phyloP scores from a whole-genome alignment of 1,140 invertebrate genomes.

The Drosophila biarmipes region DNA sequence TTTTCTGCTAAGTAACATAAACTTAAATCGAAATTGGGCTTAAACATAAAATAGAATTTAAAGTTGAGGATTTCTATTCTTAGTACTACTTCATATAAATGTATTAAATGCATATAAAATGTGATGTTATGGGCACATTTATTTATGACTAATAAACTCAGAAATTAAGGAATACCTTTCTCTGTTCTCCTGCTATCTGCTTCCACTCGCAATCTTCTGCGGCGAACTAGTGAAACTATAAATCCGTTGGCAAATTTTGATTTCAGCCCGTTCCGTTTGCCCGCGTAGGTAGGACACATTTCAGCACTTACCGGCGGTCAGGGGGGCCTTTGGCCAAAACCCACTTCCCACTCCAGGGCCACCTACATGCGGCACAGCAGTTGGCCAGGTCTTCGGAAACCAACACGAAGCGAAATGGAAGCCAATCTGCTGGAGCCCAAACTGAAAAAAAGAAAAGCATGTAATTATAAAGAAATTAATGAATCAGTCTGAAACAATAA shows the following conservation, averaged over 20 bases:
- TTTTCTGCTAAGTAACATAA: neutral
- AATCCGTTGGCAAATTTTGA: slow-evolving; percentile 39
- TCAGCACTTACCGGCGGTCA: slow-evolving; percentile 64
- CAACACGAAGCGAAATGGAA: slow-evolving; percentile 12
- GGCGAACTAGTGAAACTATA: slow-evolving; percentile 10
- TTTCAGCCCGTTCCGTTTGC: slow-evolving; percentile 20
- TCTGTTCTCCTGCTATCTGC: neutral
- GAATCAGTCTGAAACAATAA: neutral
- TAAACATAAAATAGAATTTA: neutral
- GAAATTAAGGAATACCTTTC: too few relatives aligned
- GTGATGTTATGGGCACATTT: neutral
- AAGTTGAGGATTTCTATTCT: neutral
- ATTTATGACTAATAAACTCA: neutral
- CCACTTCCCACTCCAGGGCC: slow-evolving; percentile 45
- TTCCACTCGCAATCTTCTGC: neutral
- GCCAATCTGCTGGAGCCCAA: neutral
- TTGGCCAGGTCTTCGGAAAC: slow-evolving; percentile 45
- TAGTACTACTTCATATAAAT: neutral
- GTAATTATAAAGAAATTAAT: neutral
- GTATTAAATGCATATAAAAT: neutral
- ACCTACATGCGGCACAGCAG: slow-evolving; percentile 72
- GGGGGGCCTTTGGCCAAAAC: slow-evolving; percentile 45
- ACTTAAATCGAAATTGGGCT: neutral
- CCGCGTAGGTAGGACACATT: slow-evolving; percentile 71
- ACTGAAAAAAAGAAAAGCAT: neutral